Evolutionary conservation across 2,888 invertebrate species (phyloP).

Genomic region (Machimus atricapillus): DNA sequence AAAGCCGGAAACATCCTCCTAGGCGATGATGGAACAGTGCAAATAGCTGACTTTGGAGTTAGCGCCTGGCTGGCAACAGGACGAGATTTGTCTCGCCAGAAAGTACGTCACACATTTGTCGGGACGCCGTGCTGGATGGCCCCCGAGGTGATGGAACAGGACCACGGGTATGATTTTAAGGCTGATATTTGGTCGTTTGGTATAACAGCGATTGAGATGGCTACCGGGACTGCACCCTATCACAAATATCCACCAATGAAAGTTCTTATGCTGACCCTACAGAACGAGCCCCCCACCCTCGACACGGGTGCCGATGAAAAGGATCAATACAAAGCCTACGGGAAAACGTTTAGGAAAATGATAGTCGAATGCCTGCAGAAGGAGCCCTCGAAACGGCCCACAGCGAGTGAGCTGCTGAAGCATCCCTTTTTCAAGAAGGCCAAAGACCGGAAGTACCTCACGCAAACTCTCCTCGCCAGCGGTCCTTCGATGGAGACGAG

Average conservation of each 20-base stretch:
- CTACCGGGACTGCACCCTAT: slow-evolving; percentile 97
- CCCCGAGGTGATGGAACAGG: slow-evolving; percentile 99
- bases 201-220: slow-evolving; percentile 97
- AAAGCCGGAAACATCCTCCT: slow-evolving; percentile 98
- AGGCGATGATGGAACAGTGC: slow-evolving; percentile 95
- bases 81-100: slow-evolving; percentile 90
- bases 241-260: slow-evolving; percentile 99
- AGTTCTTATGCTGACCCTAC: slow-evolving; percentile 95
- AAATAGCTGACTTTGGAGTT: slow-evolving; percentile 98
- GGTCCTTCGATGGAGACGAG: slow-evolving; percentile 90
- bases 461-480: slow-evolving; percentile 82
- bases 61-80: slow-evolving; percentile 97
- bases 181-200: slow-evolving; percentile 82
- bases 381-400: slow-evolving; percentile 91
- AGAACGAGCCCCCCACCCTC: slow-evolving; percentile 96
- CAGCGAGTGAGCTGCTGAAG: slow-evolving; percentile 93
- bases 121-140: slow-evolving; percentile 99
- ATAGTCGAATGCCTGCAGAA: slow-evolving; percentile 96
- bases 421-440: slow-evolving; percentile 98
- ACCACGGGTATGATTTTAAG: slow-evolving; percentile 98
- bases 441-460: slow-evolving; percentile 89
- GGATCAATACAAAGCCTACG: slow-evolving; percentile 97
- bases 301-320: slow-evolving; percentile 96
- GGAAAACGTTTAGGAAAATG: slow-evolving; percentile 97
- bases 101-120: slow-evolving; percentile 96